phyloP scores from a whole-genome alignment of 2,797 vertebrate species.

The Xiphophorus birchmanni region DNA sequence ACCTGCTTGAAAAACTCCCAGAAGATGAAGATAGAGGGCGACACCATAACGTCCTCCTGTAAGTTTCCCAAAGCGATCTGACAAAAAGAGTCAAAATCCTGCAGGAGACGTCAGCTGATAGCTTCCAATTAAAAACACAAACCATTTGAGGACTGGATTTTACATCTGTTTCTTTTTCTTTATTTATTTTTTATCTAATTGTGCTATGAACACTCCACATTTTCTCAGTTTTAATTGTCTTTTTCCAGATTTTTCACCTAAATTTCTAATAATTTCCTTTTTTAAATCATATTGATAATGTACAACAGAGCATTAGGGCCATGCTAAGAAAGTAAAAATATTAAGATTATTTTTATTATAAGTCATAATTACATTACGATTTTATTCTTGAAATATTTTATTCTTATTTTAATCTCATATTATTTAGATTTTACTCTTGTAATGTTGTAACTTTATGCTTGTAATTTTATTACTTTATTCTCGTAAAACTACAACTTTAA shows the following conservation, averaged over 20 bases:
- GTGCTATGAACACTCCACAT: neutral
- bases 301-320: too few species aligned
- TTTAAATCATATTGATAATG: neutral
- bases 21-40: rapidly evolving
- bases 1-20: rapidly evolving
- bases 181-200: neutral
- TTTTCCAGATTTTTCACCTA: neutral
- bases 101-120: neutral
- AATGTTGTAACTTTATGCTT: too few species aligned
- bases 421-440: too few species aligned
- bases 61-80: neutral
- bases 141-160: neutral
- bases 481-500: too few species aligned
- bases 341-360: too few species aligned
- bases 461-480: too few species aligned
- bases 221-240: neutral
- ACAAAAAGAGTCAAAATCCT: neutral
- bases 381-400: too few species aligned
- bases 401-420: too few species aligned
- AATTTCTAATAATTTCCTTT: neutral
- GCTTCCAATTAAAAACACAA: neutral
- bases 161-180: neutral
- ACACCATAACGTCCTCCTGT: rapidly evolving
- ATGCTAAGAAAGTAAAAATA: too few species aligned
- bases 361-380: too few species aligned